Evolutionary conservation across 2,888 invertebrate genomes (phyloP).

Genomic region (Dicyrtoma fusca): DNA sequence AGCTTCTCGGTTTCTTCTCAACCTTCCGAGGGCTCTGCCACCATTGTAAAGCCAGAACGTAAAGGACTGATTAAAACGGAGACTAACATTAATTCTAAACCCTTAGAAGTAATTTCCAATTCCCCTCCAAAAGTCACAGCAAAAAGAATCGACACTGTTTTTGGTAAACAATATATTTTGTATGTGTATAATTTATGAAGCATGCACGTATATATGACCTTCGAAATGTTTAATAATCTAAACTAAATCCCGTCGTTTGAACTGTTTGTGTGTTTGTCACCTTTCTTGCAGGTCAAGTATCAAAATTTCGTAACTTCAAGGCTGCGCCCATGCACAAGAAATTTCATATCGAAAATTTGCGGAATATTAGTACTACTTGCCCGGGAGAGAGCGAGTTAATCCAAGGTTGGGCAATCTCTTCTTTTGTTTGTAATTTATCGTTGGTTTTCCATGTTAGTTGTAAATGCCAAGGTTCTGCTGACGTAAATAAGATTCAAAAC

Average conservation of each 20-base stretch:
- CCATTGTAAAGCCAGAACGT: slow-evolving; percentile 53
- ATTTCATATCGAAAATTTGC: slow-evolving; percentile 86
- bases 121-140: slow-evolving; percentile 22
- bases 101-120: neutral
- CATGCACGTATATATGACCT: too few relatives aligned
- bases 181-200: too few relatives aligned
- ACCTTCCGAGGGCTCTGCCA: slow-evolving; percentile 40
- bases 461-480: too few relatives aligned
- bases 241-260: too few relatives aligned
- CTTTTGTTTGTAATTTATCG: neutral
- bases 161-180: slow-evolving; percentile 41
- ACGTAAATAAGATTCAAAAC: neutral
- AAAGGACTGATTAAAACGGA: slow-evolving; percentile 49
- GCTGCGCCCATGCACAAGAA: slow-evolving; percentile 89
- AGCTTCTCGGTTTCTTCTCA: neutral
- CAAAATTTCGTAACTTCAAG: slow-evolving; percentile 90
- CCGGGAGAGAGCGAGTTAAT: slow-evolving; percentile 95
- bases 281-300: slow-evolving; percentile 71
- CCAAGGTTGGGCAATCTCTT: slow-evolving; percentile 67
- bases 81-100: slow-evolving; percentile 29
- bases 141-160: slow-evolving; percentile 57
- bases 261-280: neutral
- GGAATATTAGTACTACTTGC: slow-evolving; percentile 86
- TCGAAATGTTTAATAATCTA: too few relatives aligned
- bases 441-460: slow-evolving; percentile 10